Evolutionary conservation across 2,888 invertebrate species (phyloP).

Genomic region (Brassicogethes aeneus): DNA sequence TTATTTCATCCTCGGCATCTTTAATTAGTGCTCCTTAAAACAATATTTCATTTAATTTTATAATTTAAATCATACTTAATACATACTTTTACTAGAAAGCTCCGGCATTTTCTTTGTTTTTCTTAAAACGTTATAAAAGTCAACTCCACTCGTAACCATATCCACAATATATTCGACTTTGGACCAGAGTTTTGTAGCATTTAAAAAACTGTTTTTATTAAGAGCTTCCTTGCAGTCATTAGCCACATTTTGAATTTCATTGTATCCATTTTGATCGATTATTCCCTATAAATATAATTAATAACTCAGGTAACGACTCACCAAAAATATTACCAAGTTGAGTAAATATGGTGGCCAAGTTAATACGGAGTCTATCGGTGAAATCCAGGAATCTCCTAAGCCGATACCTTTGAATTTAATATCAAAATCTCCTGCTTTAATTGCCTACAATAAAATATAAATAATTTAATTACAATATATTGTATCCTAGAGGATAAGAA

Average conservation of each 20-base stretch:
- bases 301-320: not conserved
- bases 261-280: slow-evolving; percentile 16
- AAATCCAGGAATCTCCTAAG: slow-evolving; percentile 86
- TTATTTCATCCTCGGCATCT: slow-evolving; percentile 7
- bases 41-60: no score
- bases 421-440: slow-evolving; percentile 16
- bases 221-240: slow-evolving; percentile 28
- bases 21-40: no score
- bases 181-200: slow-evolving; percentile 47
- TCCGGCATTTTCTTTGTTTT: no score
- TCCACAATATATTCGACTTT: slow-evolving; percentile 12
- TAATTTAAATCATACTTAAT: no score
- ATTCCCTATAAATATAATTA: slow-evolving; percentile 11
- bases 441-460: slow-evolving; percentile 15
- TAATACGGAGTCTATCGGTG: slow-evolving; percentile 73
- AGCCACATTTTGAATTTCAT: slow-evolving; percentile 14
- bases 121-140: slow-evolving; percentile 24
- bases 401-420: slow-evolving; percentile 71
- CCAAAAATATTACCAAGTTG: slow-evolving; percentile 47
- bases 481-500: no score
- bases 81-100: no score
- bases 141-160: slow-evolving; percentile 11
- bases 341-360: slow-evolving; percentile 77
- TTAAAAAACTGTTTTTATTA: slow-evolving; percentile 44
- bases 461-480: not conserved